Base-by-base conservation (phyloP, 2,113 vertebrate genomes). In the Fregata magnificens region DNA sequence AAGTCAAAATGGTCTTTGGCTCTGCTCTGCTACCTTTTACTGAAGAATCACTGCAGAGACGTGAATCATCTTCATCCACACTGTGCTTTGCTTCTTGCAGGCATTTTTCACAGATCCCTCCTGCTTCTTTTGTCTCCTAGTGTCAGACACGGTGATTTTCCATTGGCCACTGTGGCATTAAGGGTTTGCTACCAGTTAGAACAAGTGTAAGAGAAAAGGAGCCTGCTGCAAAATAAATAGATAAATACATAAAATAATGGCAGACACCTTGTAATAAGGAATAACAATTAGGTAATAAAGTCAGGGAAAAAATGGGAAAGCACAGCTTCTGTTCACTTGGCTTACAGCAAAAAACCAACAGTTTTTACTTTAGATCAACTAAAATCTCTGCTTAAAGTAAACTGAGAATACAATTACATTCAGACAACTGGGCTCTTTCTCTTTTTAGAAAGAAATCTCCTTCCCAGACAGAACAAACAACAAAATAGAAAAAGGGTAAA, bases 1-100 rank as follows among this genome's bases (percentile, higher is more conserved):
- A 56, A 96, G 82, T 71, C 90, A 95, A 97, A 97, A 96, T 90
- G 93, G 85, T 92, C 94, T 96, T 96, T 94, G 89, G 96, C 97
- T 97, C 95, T 97, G 97, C 95, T 96, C 95, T 89, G 92, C 85
- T 96, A 86, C 94, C 78, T 97, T 95, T 97, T 94, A 92, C 92
- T 92, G 70, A 97, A 96, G 92, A 96, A 93, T 94, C 91, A 88
- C 88, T 96, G 89, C 82, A 93, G 82, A 97, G 97, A 96, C 0
- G 36, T 52, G 63, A 83, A 97, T 98, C 96, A 97, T 72, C 88
- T 92, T 80, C 74, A 81, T 86, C 84, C 72, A 63, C 5, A 42
- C 77, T 25, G 66, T 47, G 44, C 93, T 96, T 93, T 17, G 49
- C 44, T 90, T 76, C 83, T 96, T 69, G 66, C 74, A 81, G 71